A percentile compares a stretch with the other conserved stretches of the same genome.
Conservation (phyloP, 2,888 invertebrate species). For the Stenodema calcarata region DNA sequence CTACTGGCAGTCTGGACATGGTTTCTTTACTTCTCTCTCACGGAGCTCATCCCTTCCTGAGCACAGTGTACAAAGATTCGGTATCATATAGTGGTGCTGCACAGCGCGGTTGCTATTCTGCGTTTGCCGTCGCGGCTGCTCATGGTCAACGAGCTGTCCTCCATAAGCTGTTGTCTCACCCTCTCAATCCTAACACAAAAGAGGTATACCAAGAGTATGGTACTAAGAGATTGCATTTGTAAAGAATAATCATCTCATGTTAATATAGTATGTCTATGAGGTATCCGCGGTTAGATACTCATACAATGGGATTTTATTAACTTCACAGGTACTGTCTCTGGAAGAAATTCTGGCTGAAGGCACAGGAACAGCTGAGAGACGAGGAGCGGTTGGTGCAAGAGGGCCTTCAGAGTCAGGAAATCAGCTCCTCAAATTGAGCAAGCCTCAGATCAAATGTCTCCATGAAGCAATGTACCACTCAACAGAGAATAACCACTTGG, state of each 20-base stretch:
- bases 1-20: constrained; percentile 80
- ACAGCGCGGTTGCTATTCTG: constrained; percentile 84
- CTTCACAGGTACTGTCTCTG: constrained; percentile 72
- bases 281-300: too few species aligned
- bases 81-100: constrained; percentile 86
- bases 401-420: not conserved
- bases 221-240: too few species aligned
- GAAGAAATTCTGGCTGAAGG: constrained; percentile 92
- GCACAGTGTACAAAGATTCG: constrained; percentile 78
- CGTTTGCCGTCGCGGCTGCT: constrained; percentile 87
- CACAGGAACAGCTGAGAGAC: constrained; percentile 60
- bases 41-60: constrained; percentile 87
- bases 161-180: constrained; percentile 78
- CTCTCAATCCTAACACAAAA: constrained; percentile 69
- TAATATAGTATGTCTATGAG: too few species aligned
- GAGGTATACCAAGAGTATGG: too few species aligned
- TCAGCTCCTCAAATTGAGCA: constrained; percentile 66
- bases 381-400: constrained; percentile 53
- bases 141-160: constrained; percentile 83
- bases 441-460: constrained; percentile 81
- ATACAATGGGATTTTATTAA: too few species aligned
- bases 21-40: constrained; percentile 80
- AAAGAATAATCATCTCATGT: too few species aligned
- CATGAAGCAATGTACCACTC: constrained; percentile 96
- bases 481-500: constrained; percentile 88